Percentiles rank a stretch among this genome's conserved stretches.
phyloP scores from a whole-genome alignment of 1,140 invertebrate genomes.

The Goniozus legneri region DNA sequence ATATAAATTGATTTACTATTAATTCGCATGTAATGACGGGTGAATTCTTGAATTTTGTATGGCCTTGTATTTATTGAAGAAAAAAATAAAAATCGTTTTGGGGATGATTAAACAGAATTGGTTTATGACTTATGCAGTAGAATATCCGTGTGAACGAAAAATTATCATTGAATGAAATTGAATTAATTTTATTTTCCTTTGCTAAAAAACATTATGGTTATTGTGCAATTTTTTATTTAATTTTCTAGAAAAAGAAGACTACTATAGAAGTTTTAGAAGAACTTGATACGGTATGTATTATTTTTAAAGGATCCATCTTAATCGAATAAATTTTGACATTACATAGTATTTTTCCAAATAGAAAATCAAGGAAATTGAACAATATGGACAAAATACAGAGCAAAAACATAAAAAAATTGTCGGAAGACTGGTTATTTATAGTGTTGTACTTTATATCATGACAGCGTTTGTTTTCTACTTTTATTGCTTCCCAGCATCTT shows the following conservation, averaged over 20 bases:
- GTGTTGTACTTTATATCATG: slow-evolving; percentile 75
- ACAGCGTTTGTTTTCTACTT: slow-evolving; percentile 75
- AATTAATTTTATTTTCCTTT: slow-evolving; percentile 22
- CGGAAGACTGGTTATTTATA: slow-evolving; percentile 74
- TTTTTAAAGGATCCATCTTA: slow-evolving; percentile 13
- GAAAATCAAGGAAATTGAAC: slow-evolving; percentile 77
- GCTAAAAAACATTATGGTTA: slow-evolving; percentile 7
- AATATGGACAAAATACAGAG: slow-evolving; percentile 74
- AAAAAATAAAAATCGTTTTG: slow-evolving; percentile 17
- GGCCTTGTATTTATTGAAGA: neutral
- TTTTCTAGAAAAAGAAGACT: slow-evolving; percentile 76
- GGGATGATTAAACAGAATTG: slow-evolving; percentile 39
- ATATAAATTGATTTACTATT: neutral
- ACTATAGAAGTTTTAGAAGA: slow-evolving; percentile 73
- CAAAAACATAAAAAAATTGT: slow-evolving; percentile 75
- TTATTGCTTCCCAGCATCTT: slow-evolving; percentile 68
- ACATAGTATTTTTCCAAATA: slow-evolving; percentile 42
- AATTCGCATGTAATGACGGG: neutral
- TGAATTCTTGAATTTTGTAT: neutral
- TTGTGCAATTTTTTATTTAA: slow-evolving; percentile 20
- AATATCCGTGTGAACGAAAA: slow-evolving; percentile 21
- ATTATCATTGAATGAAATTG: slow-evolving; percentile 45
- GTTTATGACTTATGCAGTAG: slow-evolving; percentile 32
- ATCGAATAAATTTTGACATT: slow-evolving; percentile 14
- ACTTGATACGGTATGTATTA: slow-evolving; percentile 61